A percentile compares a stretch with the other conserved stretches of the same genome.
Evolutionary conservation across 37 sponge, comb jelly and placozoan species (phyloP).

Genomic region (Chondrilla cf. caribensis): DNA sequence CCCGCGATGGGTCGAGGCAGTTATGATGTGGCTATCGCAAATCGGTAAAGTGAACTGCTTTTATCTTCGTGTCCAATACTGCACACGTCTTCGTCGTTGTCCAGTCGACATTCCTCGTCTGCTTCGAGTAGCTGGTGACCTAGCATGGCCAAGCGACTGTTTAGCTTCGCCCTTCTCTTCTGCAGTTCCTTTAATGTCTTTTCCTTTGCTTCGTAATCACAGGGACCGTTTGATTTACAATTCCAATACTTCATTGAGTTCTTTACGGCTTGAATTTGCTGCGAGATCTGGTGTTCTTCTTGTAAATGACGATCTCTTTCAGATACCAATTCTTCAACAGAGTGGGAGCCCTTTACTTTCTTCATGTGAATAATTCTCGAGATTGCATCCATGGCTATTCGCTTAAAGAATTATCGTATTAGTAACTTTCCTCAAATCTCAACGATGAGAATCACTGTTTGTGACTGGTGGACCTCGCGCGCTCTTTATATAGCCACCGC

Average conservation of each 20-base stretch:
- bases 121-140: background rate
- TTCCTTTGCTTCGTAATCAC: background rate
- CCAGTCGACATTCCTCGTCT: background rate
- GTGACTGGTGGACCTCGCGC: no score
- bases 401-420: no score
- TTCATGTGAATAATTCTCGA: no score
- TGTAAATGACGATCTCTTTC: background rate
- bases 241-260: constrained; percentile 2
- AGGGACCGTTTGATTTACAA: background rate
- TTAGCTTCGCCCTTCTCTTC: background rate
- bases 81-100: background rate
- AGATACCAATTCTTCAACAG: background rate
- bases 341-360: no score
- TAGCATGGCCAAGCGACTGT: background rate
- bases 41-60: no score
- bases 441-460: no score
- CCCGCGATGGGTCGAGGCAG: no score
- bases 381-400: no score
- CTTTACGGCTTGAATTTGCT: background rate
- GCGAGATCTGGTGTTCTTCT: background rate
- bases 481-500: no score
- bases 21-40: no score
- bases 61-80: background rate
- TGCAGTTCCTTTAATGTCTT: background rate
- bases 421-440: no score